These are phyloP conservation scores for Champsocephalus esox DNA, from an alignment of 2,797 vertebrate species.

Conservation along the genomic window DNA sequence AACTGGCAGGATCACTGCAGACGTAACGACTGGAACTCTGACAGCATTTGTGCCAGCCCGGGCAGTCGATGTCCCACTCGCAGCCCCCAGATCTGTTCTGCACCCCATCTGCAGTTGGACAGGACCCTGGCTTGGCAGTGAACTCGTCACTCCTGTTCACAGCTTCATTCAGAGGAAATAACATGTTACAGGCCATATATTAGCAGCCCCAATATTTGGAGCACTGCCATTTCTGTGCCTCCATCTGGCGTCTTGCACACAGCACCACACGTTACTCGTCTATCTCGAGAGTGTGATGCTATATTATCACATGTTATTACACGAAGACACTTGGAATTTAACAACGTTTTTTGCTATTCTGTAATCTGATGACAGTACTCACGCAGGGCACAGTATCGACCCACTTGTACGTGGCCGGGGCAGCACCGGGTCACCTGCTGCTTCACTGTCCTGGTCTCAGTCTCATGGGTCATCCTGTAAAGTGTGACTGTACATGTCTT, in stretches of 20 bases:
- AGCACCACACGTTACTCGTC: constrained; percentile 22
- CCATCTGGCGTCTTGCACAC: constrained; percentile 67
- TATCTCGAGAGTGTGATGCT: constrained; percentile 3
- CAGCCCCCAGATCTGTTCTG: constrained; percentile 70
- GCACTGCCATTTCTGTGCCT: constrained; percentile 39
- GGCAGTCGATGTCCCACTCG: constrained; percentile 88
- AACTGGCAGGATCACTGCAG: constrained; percentile 77
- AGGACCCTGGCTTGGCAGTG: constrained; percentile 88
- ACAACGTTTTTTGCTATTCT: background rate
- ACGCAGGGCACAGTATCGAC: constrained; percentile 89
- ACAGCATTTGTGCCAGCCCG: constrained; percentile 92
- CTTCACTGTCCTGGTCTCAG: constrained; percentile 67
- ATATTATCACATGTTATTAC: constrained; percentile 22
- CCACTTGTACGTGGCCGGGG: constrained; percentile 88
- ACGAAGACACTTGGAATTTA: constrained; percentile 3
- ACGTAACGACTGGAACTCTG: constrained; percentile 46
- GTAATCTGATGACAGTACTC: constrained; percentile 69
- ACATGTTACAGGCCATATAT: constrained; percentile 64
- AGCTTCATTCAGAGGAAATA: constrained; percentile 80
- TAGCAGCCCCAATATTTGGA: constrained; percentile 58
- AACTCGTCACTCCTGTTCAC: constrained; percentile 84
- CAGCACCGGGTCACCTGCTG: constrained; percentile 87
- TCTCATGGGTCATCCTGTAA: constrained; percentile 77
- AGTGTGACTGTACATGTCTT: constrained; percentile 81
- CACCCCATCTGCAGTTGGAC: constrained; percentile 76